Evolutionary conservation across 2,113 vertebrate genomes (phyloP).

Genomic region (Trematocara zebra): DNA sequence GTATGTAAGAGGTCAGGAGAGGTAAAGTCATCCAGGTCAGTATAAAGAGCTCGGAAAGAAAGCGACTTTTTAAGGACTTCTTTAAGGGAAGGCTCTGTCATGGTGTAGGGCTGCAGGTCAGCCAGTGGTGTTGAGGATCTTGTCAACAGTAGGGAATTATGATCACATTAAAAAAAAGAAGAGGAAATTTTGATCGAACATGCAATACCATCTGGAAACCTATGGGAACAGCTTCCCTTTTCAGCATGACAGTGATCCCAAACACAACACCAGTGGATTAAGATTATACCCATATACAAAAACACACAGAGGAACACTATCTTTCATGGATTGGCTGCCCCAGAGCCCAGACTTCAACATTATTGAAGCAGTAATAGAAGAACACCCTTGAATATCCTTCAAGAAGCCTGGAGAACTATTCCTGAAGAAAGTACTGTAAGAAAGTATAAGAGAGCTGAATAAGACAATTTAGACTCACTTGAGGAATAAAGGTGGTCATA

Average conservation of each 20-base stretch:
- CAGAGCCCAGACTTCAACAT: accelerated
- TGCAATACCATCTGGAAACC: background rate
- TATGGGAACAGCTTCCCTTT: background rate
- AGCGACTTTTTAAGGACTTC: background rate
- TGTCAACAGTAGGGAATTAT: background rate
- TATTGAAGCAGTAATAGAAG: background rate
- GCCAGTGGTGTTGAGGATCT: background rate
- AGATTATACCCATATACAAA: background rate
- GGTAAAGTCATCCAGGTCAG: background rate
- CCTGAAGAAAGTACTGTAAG: background rate
- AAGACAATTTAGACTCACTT: background rate
- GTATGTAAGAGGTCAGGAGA: background rate
- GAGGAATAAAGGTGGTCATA: background rate
- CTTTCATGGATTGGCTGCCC: accelerated
- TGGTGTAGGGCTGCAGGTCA: background rate
- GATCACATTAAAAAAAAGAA: background rate
- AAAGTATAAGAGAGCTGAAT: background rate
- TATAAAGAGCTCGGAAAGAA: background rate
- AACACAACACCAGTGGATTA: background rate
- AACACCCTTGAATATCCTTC: background rate
- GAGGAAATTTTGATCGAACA: accelerated
- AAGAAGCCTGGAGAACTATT: background rate
- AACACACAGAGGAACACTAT: background rate
- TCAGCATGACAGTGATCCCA: background rate
- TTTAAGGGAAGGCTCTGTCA: background rate